phyloP scores from a whole-genome alignment of 2,113 vertebrate species.

The Chamaetylas fuelleborni region DNA sequence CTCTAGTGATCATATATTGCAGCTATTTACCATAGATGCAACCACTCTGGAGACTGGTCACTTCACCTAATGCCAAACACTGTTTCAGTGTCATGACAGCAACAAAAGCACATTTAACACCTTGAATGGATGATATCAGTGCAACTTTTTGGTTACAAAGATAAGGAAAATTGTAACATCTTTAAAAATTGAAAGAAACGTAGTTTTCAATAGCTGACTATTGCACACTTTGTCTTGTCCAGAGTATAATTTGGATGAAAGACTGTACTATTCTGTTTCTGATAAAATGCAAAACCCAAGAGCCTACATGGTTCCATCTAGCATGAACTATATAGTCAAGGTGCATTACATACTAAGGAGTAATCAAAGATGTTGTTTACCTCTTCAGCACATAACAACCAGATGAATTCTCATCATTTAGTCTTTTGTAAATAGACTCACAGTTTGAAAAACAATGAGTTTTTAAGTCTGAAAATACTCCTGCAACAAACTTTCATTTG shows the following conservation, averaged over 20 bases:
- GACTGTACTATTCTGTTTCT: neutral
- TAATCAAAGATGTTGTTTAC: neutral
- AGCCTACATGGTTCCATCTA: neutral
- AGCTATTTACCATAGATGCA: neutral
- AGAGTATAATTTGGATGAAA: neutral
- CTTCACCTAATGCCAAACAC: neutral
- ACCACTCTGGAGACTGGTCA: neutral
- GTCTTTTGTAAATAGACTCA: neutral
- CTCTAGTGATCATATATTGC: neutral
- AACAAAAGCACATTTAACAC: neutral
- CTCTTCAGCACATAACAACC: neutral
- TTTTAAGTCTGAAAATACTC: neutral
- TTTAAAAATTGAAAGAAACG: neutral
- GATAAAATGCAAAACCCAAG: neutral
- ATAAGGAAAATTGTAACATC: neutral
- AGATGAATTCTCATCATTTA: neutral
- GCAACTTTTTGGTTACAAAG: neutral
- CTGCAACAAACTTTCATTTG: neutral
- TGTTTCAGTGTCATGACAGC: neutral
- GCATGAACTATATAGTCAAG: neutral
- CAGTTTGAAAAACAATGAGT: neutral
- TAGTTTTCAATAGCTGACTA: neutral
- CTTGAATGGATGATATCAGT: neutral
- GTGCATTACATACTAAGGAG: neutral
- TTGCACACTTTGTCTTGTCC: neutral